Evolutionary conservation across 2,888 invertebrate genomes (phyloP), one percentile per base, ranked within the genome.

Genomic region (Megastigmus dorsalis): DNA sequence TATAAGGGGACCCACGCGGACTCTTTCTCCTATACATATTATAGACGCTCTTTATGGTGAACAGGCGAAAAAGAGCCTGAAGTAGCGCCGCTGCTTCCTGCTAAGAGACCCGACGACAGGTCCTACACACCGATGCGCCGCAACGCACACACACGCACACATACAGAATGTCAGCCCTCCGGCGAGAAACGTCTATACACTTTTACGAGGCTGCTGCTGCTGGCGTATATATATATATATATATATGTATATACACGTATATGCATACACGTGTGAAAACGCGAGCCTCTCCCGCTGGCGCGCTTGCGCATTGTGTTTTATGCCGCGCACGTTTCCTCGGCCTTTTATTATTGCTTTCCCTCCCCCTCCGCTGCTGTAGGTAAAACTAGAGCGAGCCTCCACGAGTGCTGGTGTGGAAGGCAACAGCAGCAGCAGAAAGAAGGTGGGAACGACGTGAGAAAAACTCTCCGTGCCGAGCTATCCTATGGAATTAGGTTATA

Each of bases 1-100:
- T n/a, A n/a, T n/a, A n/a, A 33, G 54, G 30, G 50, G 59, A 59
- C 68, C 68, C 59, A 69, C 68, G 68, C 68, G 68, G 68, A 9
- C 15, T 41, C n/a, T n/a, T n/a, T n/a, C n/a, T n/a, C n/a, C n/a
- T n/a, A n/a, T n/a, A n/a, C n/a, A n/a, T n/a, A n/a, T n/a, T n/a
- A n/a, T n/a, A n/a, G n/a, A n/a, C n/a, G n/a, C 36, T 36, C 38
- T 36, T 15, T 23, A 20, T 10, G 18, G n/a, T 7, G 9, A 41
- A 54, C 3, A 45, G 28, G n/a, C 20, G 38, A 57, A 57, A 38
- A 33, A 15, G 30, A 5, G 1, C 13, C 15, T 36, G 5, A n/a
- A n/a, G n/a, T n/a, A n/a, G n/a, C n/a, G 4, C 6, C 23, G 36
- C 5, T 15, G 7, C 20, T 43, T 54, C 36, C 15, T 57, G 15